Base-by-base conservation (phyloP, 2,797 vertebrate species). In the Poeciliopsis presidionis region DNA sequence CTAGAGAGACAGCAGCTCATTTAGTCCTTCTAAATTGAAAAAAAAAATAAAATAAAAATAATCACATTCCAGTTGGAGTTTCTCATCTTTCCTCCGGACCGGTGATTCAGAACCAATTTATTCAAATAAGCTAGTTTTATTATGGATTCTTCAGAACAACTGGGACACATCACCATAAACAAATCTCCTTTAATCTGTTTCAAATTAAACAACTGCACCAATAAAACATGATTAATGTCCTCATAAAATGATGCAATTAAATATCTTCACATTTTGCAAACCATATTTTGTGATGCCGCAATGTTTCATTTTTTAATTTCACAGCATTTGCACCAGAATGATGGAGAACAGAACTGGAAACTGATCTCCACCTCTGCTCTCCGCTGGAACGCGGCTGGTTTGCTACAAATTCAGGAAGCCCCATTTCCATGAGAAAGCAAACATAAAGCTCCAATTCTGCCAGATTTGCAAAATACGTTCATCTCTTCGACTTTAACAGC, bases 1-100 rank as follows among this genome's bases (percentile, higher is more conserved):
- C 36, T 77, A 71, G 45, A 67, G 74, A 46, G 2, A 73, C 33
- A 55, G 33, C 72, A 73, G 63, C 36, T 67, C 63, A 22, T 36
- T 67, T 39, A 13, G 18, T 39, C 3, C 36, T 36, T 65, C 33
- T 0, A 30, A 33, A 30, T 6, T 59, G 11, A 16, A 13, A 30
- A 14, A 14, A 28, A n/a, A 47, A 0, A n/a, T n/a, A n/a, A 8
- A 22, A 30, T 30, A 30, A 53, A 11, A 20, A 9, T 25, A 20
- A 4, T 53, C 51, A 9, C 22, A 61, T 33, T 61, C 14, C 59
- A 33, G 28, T 16, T 59, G 28, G 55, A 59, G 30, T 1, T 7
- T 16, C 59, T 14, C 59, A 7, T 61, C 28, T 18, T 61, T 33
- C 30, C 59, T 33, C 59, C 9, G 16, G 16, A 65, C 8, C 0